Percentiles rank a stretch among this genome's conserved stretches.
Evolutionary conservation across 2,797 vertebrate species (phyloP).

Genomic region (Naso thynnoides): DNA sequence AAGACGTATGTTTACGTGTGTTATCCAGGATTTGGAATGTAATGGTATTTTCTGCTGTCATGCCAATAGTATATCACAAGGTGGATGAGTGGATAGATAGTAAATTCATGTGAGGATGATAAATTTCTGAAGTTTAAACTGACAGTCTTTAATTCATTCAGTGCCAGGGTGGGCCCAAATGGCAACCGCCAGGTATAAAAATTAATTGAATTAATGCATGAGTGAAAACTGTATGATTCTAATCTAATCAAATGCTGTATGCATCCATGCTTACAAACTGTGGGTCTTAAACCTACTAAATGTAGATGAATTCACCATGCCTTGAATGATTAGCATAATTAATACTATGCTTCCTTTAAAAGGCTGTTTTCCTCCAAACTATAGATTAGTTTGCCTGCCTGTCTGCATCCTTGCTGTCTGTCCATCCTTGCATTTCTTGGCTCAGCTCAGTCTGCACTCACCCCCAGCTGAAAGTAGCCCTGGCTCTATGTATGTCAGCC

Average conservation of each 20-base stretch:
- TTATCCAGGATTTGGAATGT: background rate
- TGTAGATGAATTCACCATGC: slow-evolving; percentile 4
- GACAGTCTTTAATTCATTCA: background rate
- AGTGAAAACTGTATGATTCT: slow-evolving; percentile 27
- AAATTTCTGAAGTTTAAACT: slow-evolving; percentile 1
- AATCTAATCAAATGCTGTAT: slow-evolving; percentile 25
- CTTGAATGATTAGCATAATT: slow-evolving; percentile 12
- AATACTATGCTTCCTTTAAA: background rate
- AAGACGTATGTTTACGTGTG: background rate
- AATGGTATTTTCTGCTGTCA: background rate
- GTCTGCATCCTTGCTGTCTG: background rate
- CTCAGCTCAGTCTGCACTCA: slow-evolving; percentile 31
- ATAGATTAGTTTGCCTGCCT: background rate
- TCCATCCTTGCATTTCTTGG: slow-evolving; percentile 42
- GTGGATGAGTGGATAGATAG: background rate
- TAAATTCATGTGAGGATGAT: background rate
- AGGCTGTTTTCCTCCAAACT: slow-evolving; percentile 8
- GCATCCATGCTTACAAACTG: background rate
- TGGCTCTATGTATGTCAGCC: slow-evolving; percentile 64
- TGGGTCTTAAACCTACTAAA: slow-evolving; percentile 5
- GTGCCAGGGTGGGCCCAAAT: background rate
- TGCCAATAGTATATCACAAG: background rate
- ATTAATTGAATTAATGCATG: slow-evolving; percentile 34
- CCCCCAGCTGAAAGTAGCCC: slow-evolving; percentile 47
- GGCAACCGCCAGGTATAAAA: slow-evolving; percentile 3